These are phyloP conservation scores for Rotaria macrura DNA, from an alignment of 2,888 invertebrate species.

Conservation along the genomic window DNA sequence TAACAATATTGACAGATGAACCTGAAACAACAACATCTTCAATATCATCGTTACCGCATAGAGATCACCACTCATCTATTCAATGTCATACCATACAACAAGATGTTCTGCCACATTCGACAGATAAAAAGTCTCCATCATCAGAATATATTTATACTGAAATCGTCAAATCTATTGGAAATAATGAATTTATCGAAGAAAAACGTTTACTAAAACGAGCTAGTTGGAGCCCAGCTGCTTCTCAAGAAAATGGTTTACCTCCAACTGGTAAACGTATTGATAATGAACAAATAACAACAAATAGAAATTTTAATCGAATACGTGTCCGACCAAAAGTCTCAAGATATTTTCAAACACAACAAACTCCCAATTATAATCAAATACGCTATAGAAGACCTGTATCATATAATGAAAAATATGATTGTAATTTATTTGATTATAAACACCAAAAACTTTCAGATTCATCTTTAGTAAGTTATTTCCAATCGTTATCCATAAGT, in stretches of 20 bases:
- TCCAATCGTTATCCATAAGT: no score
- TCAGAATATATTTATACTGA: not conserved
- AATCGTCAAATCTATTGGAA: not conserved
- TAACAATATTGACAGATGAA: not conserved
- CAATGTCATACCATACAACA: not conserved
- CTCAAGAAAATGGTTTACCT: not conserved
- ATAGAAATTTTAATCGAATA: not conserved
- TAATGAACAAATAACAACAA: not conserved
- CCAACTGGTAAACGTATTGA: not conserved
- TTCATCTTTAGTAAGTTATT: not conserved
- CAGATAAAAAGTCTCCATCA: not conserved
- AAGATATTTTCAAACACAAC: not conserved
- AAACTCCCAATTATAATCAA: not conserved
- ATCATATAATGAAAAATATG: not conserved
- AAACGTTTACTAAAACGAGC: not conserved
- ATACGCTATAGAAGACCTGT: not conserved
- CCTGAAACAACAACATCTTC: not conserved
- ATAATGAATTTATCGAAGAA: not conserved
- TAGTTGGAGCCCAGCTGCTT: not conserved
- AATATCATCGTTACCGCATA: not conserved
- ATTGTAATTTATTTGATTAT: not conserved
- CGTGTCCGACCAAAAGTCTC: not conserved
- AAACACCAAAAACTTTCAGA: not conserved
- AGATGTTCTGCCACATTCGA: not conserved
- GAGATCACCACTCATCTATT: not conserved